Evolutionary conservation across 2,888 invertebrate species (phyloP).

Genomic region (Drosophila hawaiiensis): DNA sequence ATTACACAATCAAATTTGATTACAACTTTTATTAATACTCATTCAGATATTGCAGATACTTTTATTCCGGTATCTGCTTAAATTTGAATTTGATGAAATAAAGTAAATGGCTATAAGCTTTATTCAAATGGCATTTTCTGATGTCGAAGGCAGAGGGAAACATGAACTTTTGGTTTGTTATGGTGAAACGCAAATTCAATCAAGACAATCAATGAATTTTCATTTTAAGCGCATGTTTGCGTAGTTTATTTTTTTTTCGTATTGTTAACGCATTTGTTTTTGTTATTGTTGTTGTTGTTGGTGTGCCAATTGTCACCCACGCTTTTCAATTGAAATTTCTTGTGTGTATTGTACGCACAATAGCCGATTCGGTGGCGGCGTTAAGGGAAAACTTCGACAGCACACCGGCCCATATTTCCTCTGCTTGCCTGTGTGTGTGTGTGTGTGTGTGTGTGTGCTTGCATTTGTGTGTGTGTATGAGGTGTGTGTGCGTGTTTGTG

Average conservation of each 20-base stretch:
- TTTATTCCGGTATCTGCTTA: background rate
- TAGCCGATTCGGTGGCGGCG: conserved; percentile 5
- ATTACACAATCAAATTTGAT: conserved; percentile 57
- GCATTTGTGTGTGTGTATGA: conserved; percentile 4
- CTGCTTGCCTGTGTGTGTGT: conserved; percentile 17
- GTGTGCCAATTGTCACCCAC: conserved; percentile 43
- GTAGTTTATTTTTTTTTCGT: conserved; percentile 43
- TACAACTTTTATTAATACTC: conserved; percentile 29
- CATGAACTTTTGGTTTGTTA: conserved; percentile 29
- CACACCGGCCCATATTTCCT: conserved; percentile 26
- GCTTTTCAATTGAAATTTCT: conserved; percentile 49
- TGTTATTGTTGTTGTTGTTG: conserved; percentile 25
- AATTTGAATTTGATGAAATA: background rate
- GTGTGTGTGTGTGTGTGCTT: conserved; percentile 2
- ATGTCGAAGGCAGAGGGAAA: conserved; percentile 1
- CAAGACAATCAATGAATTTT: conserved; percentile 75
- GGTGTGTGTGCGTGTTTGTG: conserved; percentile 15
- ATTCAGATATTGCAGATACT: conserved; percentile 1
- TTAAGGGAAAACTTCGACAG: conserved; percentile 31
- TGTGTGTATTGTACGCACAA: conserved; percentile 24
- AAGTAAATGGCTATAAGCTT: conserved; percentile 29
- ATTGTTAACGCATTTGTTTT: conserved; percentile 6
- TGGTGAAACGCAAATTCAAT: conserved; percentile 60
- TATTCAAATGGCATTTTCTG: conserved; percentile 41
- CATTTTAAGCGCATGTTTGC: conserved; percentile 68